Base-by-base conservation (phyloP, 2,888 invertebrate genomes). In the Diarsia rubi region DNA sequence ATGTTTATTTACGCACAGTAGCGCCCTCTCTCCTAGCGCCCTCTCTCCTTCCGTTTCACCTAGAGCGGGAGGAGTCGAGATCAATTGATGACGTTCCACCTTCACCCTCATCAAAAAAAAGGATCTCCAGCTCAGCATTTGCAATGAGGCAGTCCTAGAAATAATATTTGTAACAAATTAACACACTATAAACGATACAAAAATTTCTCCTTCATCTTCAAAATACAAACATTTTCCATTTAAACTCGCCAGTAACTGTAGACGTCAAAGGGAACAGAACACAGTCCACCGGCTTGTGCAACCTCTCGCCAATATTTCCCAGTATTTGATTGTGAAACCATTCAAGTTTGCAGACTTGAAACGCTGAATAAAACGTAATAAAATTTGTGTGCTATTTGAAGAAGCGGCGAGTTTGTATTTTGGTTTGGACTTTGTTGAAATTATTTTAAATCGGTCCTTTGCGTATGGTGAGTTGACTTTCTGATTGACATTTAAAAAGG, bases 291-390 rank as follows among this genome's bases (percentile, higher is more conserved):
- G 71, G 42, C 45, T 59, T 27, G 59, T 14, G 24, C 24, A 21
- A 19, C n/a, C 45, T 14, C 68, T 54, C 37, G 57, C 54, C 63
- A 60, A 69, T 78, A 49, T 60, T 31, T 24, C 62, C 21, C 27
- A 70, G 54, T 79, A 83, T 83, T 82, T 83, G 66, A 83, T 79
- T 75, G 67, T 27, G 67, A 57, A 82, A 49, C 69, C 67, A 73
- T 83, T 83, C 80, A 42, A 75, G 76, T 75, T 76, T 70, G 49
- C 57, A 66, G 12, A 72, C 72, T 69, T 21, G 47, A 65, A 68
- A 64, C 37, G 27, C 49, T 65, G 71, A 59, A 75, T 47, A 24
- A 62, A 63, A 69, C 59, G 69, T 69, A 37, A 79, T 75, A 67
- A 63, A 78, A 71, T 82, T 67, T 70, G 59, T 72, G 45, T 12